Percentiles rank a stretch among this genome's conserved stretches.
Conservation (phyloP, 2,797 vertebrate genomes). For the Toxotes lorentzi region DNA sequence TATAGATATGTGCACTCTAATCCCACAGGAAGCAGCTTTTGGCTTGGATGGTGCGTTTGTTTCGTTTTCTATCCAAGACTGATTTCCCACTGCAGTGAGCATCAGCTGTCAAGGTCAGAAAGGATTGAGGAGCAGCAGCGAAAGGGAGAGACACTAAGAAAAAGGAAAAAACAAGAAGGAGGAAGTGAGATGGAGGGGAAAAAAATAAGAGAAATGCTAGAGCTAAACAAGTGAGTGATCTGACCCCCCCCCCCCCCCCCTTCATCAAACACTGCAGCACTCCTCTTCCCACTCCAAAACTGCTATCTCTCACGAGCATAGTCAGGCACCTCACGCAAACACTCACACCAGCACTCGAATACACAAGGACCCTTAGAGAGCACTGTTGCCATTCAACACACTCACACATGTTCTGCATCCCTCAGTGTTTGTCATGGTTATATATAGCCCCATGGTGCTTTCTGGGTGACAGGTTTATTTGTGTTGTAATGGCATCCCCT, state of each 20-base stretch:
- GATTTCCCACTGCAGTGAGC: constrained; percentile 57
- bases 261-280: constrained; percentile 58
- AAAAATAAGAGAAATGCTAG: constrained; percentile 11
- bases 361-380: constrained; percentile 46
- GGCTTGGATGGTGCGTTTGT: constrained; percentile 45
- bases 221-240: constrained; percentile 42
- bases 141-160: constrained; percentile 26
- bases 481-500: constrained; percentile 53
- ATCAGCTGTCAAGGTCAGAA: constrained; percentile 71
- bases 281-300: constrained; percentile 38
- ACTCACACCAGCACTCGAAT: constrained; percentile 57
- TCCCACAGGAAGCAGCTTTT: constrained; percentile 57
- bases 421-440: constrained; percentile 69
- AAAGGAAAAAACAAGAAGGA: constrained; percentile 23
- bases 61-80: constrained; percentile 39
- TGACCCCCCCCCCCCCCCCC: not conserved
- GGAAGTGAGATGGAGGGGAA: constrained; percentile 39
- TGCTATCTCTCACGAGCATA: constrained; percentile 59
- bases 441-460: constrained; percentile 66
- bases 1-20: constrained; percentile 31
- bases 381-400: constrained; percentile 48
- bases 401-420: constrained; percentile 69
- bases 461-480: constrained; percentile 75
- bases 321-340: constrained; percentile 54
- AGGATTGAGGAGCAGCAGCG: constrained; percentile 22